Evolutionary conservation across 2,888 invertebrate species (phyloP).

Genomic region (Piscicola geometra): DNA sequence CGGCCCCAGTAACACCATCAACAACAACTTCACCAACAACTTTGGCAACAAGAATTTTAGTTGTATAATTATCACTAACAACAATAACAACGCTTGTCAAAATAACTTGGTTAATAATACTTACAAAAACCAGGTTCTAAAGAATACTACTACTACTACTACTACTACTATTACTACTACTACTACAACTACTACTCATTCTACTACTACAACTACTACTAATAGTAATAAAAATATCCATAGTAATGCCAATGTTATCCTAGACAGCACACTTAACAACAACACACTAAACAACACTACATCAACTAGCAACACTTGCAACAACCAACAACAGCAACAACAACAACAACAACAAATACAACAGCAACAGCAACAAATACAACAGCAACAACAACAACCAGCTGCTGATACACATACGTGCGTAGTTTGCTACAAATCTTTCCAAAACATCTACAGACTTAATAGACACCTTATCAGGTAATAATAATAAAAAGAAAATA

Average conservation of each 20-base stretch:
- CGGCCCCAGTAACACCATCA: neutral
- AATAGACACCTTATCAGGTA: neutral
- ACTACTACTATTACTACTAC: neutral
- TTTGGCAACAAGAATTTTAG: neutral
- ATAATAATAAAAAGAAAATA: no score
- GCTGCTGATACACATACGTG: neutral
- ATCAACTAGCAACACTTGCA: neutral
- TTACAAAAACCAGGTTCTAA: neutral
- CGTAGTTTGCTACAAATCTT: neutral
- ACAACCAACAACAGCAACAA: neutral
- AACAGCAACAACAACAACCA: neutral
- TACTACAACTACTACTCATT: neutral
- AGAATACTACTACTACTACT: neutral
- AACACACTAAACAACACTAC: neutral
- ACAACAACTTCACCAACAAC: neutral
- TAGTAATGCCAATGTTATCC: neutral
- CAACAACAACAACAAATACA: neutral
- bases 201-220: neutral
- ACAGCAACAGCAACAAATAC: neutral
- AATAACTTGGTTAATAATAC: conserved; percentile 1
- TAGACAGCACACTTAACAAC: neutral
- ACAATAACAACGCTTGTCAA: conserved; percentile 13
- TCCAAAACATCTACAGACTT: neutral
- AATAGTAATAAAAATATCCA: neutral
- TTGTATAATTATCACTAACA: neutral